Evolutionary conservation across 2,797 vertebrate genomes (phyloP).

Genomic region (Pseudochirops corinnae): DNA sequence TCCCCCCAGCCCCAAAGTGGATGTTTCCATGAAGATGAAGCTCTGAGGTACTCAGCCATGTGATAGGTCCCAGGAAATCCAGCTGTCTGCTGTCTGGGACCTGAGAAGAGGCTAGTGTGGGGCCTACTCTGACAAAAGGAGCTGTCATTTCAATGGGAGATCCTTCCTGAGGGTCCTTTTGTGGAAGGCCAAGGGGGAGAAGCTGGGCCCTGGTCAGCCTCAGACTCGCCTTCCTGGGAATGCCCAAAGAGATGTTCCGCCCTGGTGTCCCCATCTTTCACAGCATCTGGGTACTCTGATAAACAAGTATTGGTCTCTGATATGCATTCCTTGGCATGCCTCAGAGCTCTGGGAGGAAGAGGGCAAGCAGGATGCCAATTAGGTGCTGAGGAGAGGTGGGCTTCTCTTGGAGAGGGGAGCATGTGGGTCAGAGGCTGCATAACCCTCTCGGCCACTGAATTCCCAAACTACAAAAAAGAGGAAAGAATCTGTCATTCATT

Average conservation of each 20-base stretch:
- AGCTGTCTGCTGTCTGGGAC: neutral
- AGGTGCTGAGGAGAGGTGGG: too few species aligned
- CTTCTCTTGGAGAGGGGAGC: neutral
- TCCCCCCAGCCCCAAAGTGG: neutral
- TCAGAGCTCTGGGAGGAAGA: neutral
- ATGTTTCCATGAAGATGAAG: neutral
- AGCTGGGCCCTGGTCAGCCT: neutral
- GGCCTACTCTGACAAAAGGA: neutral
- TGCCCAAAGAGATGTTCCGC: too few species aligned
- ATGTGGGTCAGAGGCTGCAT: neutral
- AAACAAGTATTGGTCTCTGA: neutral
- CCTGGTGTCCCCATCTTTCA: neutral
- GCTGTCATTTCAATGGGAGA: neutral
- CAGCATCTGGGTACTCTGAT: neutral
- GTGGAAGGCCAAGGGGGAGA: neutral
- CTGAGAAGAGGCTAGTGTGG: neutral
- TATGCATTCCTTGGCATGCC: neutral
- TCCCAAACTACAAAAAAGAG: too few species aligned
- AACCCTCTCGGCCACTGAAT: neutral
- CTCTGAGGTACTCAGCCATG: neutral
- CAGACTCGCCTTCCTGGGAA: rapidly evolving
- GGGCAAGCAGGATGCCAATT: neutral
- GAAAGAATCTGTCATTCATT: rapidly evolving
- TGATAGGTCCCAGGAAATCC: rapidly evolving
- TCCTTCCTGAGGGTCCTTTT: neutral